Evolutionary conservation across 1,140 invertebrate species (phyloP), one percentile per base, ranked within the genome.

Genomic region (Epicauta chinensis): DNA sequence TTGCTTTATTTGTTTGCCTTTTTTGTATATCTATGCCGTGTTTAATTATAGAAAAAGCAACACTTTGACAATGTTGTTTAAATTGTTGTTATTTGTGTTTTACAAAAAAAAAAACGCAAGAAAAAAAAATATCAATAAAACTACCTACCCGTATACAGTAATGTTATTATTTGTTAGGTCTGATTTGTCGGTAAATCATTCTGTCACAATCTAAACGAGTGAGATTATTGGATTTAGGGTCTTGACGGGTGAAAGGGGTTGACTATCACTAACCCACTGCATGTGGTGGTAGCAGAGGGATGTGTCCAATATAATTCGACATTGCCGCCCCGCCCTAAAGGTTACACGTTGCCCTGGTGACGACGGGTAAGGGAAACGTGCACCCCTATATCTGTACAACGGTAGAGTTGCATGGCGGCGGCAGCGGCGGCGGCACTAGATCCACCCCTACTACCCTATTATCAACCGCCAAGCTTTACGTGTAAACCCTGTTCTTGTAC

Each of bases 171-270:
- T 56, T 55, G 46, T 58, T 41, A 41, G 60, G 44, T 53, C 48
- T 55, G 55, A 64, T 64, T 64, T 60, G 60, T 60, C 57, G 55
- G 58, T 64, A 64, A 62, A 64, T 64, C 62, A 56, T 60, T 53
- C 60, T 55, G 58, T 62, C 60, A 60, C 58, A 64, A 61, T 62
- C 58, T 60, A 64, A 64, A 60, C 62, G 60, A 59, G 53, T 47
- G 53, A 56, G 58, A 62, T 64, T 64, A 64, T 62, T 64, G 62
- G 62, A 64, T 64, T 64, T 64, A 40, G 52, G 52, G 45, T 42
- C 45, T 41, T 37, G 31, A 44, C 45, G 42, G 51, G 31, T 32
- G 37, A 47, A 44, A 23, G 29, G 50, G 58, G 48, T 34, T 50
- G 46, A 23, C 1, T 23, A 1, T 23, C 23, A 7, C n/a, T n/a